These are phyloP conservation scores for Mus minutoides DNA, from an alignment of 2,797 vertebrate species.

Conservation along the genomic window DNA sequence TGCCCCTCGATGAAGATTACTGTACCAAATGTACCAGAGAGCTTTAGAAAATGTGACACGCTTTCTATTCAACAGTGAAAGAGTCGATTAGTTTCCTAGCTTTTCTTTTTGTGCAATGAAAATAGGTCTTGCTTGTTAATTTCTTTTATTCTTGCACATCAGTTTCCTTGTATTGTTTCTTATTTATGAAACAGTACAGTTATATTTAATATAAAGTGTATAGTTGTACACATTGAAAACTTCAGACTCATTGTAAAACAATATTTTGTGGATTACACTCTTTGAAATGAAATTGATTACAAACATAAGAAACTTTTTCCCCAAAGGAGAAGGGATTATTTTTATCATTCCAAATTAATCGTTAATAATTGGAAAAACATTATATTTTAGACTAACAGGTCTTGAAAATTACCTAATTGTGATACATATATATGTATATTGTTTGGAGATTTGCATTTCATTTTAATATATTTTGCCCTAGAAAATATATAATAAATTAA, in stretches of 20 bases:
- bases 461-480: neutral
- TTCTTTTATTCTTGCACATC: constrained; percentile 57
- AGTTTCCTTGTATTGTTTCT: constrained; percentile 3
- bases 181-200: constrained; percentile 38
- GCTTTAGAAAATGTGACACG: constrained; percentile 74
- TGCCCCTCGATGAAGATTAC: constrained; percentile 84
- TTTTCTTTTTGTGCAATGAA: constrained; percentile 62
- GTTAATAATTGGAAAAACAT: neutral
- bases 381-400: neutral
- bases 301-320: neutral
- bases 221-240: constrained; percentile 47
- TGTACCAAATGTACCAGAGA: constrained; percentile 85
- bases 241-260: constrained; percentile 46
- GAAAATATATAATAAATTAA: neutral
- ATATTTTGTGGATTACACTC: neutral
- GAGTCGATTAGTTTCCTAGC: constrained; percentile 71
- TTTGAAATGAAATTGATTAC: neutral
- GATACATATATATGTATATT: neutral
- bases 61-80: constrained; percentile 79
- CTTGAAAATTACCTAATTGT: neutral
- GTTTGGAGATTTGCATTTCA: neutral
- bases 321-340: neutral
- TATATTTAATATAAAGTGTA: constrained; percentile 23
- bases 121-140: constrained; percentile 73
- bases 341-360: constrained; percentile 18